Base-by-base conservation (phyloP, 2,113 vertebrate species). In the Nettapus auritus region DNA sequence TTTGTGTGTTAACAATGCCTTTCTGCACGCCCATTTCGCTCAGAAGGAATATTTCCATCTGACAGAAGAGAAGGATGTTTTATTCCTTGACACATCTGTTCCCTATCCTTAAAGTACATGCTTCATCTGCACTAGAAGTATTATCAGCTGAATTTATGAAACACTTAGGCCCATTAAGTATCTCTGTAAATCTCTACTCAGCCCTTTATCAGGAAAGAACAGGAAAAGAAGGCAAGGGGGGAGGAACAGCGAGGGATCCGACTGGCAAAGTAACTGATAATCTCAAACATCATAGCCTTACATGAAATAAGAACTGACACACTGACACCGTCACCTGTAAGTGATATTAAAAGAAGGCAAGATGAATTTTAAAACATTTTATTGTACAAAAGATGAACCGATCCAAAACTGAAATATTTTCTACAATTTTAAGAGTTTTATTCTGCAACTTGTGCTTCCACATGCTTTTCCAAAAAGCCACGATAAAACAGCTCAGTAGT, bases 401-500 rank as follows among this genome's bases (percentile, higher is more conserved):
- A 96, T 94, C 88, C 94, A 96, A 97, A 97, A 89, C 89, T 33
- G 0, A 22, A 96, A 90, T 77, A 50, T 96, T 93, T 97, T 95
- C 33, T 19, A 92, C 90, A 97, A 76, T 94, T 96, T 16, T 89
- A 93, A 74, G 89, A 97, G 94, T 96, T 97, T 96, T 90, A 80
- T 95, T 86, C 93, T 91, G 91, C 70, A 90, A 97, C 96, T 95
- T 96, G 78, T 88, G 87, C 82, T 96, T 97, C 96, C 77, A 96
- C 75, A 69, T 75, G 93, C 87, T 97, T 96, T 95, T 88, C 94
- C 97, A 96, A 96, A 97, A 96, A 93, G 83, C 74, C 95, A 92
- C 94, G 59, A 96, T 62, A 97, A 96, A 97, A 95, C 97, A 91
- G 85, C 92, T 96, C 96, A 96, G 96, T 94, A 97, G 86, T 97